These are phyloP conservation scores for Clarias magur DNA, from an alignment of 2,113 vertebrate genomes.

Conservation along the genomic window DNA sequence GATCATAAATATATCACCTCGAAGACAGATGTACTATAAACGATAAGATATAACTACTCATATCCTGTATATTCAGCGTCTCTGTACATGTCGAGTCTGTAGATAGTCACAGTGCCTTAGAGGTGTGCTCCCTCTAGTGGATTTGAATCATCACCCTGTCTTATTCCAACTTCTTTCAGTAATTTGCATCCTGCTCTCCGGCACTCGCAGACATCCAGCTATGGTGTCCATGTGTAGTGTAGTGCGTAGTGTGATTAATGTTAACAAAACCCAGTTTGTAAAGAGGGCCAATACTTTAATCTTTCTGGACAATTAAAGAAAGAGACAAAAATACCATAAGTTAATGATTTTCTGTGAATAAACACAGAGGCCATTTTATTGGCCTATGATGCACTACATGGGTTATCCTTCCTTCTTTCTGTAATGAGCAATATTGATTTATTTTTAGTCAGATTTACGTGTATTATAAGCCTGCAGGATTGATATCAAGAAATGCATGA, in stretches of 20 bases:
- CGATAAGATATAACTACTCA: not conserved
- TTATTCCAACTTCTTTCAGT: not conserved
- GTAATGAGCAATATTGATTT: not conserved
- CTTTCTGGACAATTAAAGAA: conserved; percentile 12
- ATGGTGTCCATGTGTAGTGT: too few species aligned
- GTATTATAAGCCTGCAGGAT: too few species aligned
- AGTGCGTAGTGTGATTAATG: not conserved
- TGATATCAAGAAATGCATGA: too few species aligned
- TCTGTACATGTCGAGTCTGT: not conserved
- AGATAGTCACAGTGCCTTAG: conserved; percentile 39
- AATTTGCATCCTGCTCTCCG: conserved; percentile 1
- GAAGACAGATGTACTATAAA: not conserved
- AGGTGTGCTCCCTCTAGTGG: conserved; percentile 71
- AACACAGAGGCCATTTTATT: not conserved
- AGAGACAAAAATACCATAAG: not conserved
- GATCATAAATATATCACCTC: not conserved
- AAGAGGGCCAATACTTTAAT: not conserved
- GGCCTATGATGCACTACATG: not conserved
- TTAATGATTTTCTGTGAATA: not conserved
- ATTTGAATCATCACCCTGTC: conserved; percentile 13
- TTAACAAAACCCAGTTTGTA: not conserved
- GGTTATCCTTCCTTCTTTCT: not conserved
- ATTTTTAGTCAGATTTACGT: too few species aligned
- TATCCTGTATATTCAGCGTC: not conserved
- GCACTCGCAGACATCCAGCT: not conserved